Evolutionary conservation across 2,888 invertebrate species (phyloP), one percentile per base, ranked within the genome.

Genomic region (Drosophila mettleri): DNA sequence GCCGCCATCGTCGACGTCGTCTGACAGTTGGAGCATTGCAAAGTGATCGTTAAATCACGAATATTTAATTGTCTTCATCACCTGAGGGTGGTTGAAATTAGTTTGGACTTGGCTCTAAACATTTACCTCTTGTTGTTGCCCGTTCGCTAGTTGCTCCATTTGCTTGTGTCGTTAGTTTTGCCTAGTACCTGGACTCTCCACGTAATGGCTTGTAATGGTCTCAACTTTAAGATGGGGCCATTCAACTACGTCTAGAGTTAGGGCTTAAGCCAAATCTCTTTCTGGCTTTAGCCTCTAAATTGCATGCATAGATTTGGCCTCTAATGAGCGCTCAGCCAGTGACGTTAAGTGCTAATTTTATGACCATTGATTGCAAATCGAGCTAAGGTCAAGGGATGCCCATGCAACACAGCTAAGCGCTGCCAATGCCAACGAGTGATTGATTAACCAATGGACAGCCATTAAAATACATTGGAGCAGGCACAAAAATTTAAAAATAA

Each of bases 31-130:
- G 77, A 81, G 87, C 90, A 90, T 86, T 88, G 88, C 86, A 82
- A 89, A 90, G 91, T 91, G 91, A 91, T 92, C 91, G 90, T 90
- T 90, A 90, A 91, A 92, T 92, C 92, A 92, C 92, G 92, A 92
- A 91, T 91, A 91, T 92, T 92, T 92, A 92, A 92, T 92, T 92
- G 91, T 90, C 91, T 91, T 91, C 88, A 90, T 89, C 91, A 91
- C 91, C 91, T 90, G 88, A 89, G 91, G 92, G 89, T 89, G 86
- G 82, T 85, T 86, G 80, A 88, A 90, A 88, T 88, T 86, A 88
- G 89, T 89, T 86, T 88, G 78, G 86, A 80, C 74, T 83, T 86
- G 84, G 70, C 70, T 80, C 71, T 65, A 61, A 79, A 74, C 78
- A 81, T 82, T 86, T 86, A 80, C 71, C 69, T 74, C 72, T 66